Percentiles rank a stretch among this genome's conserved stretches.
These are phyloP conservation scores for Coregonus sp. DNA, from an alignment of 2,797 vertebrate genomes.

Conservation along the genomic window DNA sequence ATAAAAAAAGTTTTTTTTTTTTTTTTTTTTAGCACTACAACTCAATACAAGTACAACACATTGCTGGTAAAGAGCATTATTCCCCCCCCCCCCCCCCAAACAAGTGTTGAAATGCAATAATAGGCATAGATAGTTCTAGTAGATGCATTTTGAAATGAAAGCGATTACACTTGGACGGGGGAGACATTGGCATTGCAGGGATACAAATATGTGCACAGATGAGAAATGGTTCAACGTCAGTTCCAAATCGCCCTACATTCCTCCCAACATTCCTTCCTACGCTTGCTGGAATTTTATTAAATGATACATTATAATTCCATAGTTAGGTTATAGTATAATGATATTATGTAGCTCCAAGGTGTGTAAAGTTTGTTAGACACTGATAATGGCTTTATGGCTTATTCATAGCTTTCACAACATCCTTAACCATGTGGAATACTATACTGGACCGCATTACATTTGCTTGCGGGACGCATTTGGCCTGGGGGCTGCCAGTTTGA, in stretches of 20 bases:
- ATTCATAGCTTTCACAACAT: slow-evolving; percentile 56
- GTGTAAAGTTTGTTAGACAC: slow-evolving; percentile 21
- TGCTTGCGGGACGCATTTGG: neutral
- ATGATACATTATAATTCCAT: slow-evolving; percentile 4
- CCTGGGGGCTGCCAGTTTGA: neutral
- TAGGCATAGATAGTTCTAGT: slow-evolving; percentile 43
- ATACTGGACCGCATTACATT: neutral
- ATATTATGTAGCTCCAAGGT: slow-evolving; percentile 41
- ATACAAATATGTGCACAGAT: slow-evolving; percentile 42
- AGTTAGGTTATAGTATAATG: slow-evolving; percentile 42
- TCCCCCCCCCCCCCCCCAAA: slow-evolving; percentile 48
- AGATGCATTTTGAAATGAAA: slow-evolving; percentile 37
- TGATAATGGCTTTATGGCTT: slow-evolving; percentile 33
- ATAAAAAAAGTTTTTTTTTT: slow-evolving; percentile 32
- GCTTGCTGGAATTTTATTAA: slow-evolving; percentile 11
- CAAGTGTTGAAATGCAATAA: slow-evolving; percentile 39
- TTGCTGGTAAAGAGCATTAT: slow-evolving; percentile 47
- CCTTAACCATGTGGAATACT: slow-evolving; percentile 28
- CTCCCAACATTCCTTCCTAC: neutral
- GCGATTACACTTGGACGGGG: slow-evolving; percentile 39
- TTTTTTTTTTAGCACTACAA: slow-evolving; percentile 23
- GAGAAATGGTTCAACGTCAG: slow-evolving; percentile 11
- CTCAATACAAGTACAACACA: slow-evolving; percentile 46
- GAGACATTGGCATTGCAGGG: slow-evolving; percentile 46
- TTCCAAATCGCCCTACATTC: neutral